Conservation (phyloP, 2,888 invertebrate genomes). For the Lochmaea crataegi region DNA sequence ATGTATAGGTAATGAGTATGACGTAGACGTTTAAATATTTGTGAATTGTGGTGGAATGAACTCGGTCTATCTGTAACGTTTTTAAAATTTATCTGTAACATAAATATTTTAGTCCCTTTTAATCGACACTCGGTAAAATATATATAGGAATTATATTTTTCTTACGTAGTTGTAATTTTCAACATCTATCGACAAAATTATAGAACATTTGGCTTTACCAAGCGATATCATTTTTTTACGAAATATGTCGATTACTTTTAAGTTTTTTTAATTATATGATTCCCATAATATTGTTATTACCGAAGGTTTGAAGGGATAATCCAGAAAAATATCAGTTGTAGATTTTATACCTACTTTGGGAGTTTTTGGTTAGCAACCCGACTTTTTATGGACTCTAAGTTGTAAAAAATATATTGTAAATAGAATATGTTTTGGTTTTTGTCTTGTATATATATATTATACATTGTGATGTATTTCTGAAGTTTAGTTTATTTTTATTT, state of each 20-base stretch:
- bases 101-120: slow-evolving; percentile 7
- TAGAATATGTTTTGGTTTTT: slow-evolving; percentile 40
- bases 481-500: slow-evolving; percentile 39
- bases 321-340: background rate
- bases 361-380: background rate
- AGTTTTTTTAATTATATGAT: background rate
- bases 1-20: slow-evolving; percentile 24
- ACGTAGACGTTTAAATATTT: slow-evolving; percentile 24
- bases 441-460: slow-evolving; percentile 40
- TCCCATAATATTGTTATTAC: background rate
- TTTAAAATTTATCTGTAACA: slow-evolving; percentile 15
- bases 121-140: background rate
- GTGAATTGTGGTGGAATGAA: slow-evolving; percentile 33
- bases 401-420: slow-evolving; percentile 41
- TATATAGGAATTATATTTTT: slow-evolving; percentile 2
- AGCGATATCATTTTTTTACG: too few species aligned
- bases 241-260: too few species aligned
- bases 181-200: too few species aligned
- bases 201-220: too few species aligned
- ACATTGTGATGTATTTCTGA: slow-evolving; percentile 46
- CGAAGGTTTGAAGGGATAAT: background rate
- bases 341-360: slow-evolving; percentile 1
- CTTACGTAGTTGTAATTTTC: background rate
- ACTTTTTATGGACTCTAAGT: slow-evolving; percentile 12
- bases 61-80: slow-evolving; percentile 21